These are phyloP conservation scores for Drosophila ohnishii DNA, from an alignment of 1,140 invertebrate species.

Conservation along the genomic window DNA sequence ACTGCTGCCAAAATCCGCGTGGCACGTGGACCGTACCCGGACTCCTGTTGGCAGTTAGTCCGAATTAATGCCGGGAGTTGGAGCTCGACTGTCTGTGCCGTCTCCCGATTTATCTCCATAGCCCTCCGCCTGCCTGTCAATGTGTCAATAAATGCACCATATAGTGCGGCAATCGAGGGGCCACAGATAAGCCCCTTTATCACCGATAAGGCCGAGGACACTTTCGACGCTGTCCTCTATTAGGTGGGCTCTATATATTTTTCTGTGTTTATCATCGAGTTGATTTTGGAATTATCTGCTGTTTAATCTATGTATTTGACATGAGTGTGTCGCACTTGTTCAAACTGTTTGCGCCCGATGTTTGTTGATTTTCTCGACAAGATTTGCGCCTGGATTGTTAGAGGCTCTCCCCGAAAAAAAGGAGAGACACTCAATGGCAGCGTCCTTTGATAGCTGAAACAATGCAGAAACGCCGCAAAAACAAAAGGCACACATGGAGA, in stretches of 20 bases:
- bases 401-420: neutral
- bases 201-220: conserved; percentile 56
- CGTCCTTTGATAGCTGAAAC: conserved; percentile 36
- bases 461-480: conserved; percentile 1
- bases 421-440: conserved; percentile 5
- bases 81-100: conserved; percentile 23
- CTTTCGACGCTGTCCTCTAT: conserved; percentile 59
- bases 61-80: conserved; percentile 59
- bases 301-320: conserved; percentile 77
- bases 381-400: conserved; percentile 33
- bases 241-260: conserved; percentile 60
- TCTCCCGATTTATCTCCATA: conserved; percentile 76
- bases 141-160: conserved; percentile 76
- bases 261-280: conserved; percentile 59
- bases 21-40: conserved; percentile 48
- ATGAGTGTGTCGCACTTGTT: conserved; percentile 74
- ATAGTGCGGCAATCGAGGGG: conserved; percentile 40
- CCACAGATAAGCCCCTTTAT: conserved; percentile 35
- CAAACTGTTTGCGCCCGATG: conserved; percentile 57
- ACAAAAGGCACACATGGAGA: neutral
- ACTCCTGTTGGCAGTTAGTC: conserved; percentile 22
- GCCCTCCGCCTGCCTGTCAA: conserved; percentile 71
- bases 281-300: conserved; percentile 78
- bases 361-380: conserved; percentile 64
- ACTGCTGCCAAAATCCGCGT: conserved; percentile 63